Evolutionary conservation across 2,888 invertebrate species (phyloP).

Genomic region (Drosophila niveifrons): DNA sequence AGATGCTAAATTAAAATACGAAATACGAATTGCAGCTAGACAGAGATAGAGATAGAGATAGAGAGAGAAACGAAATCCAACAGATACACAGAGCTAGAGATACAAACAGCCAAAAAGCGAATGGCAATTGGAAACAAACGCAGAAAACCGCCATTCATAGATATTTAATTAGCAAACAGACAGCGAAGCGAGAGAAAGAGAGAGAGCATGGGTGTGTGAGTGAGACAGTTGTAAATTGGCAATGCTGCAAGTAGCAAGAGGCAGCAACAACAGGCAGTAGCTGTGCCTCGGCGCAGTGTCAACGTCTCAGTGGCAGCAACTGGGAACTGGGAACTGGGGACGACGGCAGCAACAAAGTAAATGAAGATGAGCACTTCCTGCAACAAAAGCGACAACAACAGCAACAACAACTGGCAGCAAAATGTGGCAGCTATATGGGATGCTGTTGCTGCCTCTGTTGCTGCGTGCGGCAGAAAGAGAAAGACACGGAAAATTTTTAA

Average conservation of each 20-base stretch:
- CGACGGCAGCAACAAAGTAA: constrained; percentile 65
- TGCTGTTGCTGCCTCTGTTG: constrained; percentile 25
- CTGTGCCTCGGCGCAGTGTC: constrained; percentile 31
- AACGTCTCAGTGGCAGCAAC: constrained; percentile 27
- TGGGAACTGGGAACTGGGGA: constrained; percentile 26
- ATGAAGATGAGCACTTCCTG: constrained; percentile 82
- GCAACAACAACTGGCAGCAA: constrained; percentile 29
- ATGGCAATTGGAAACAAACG: constrained; percentile 49
- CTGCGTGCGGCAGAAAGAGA: not conserved
- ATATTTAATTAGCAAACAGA: constrained; percentile 78
- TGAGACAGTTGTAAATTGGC: constrained; percentile 68
- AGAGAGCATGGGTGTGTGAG: constrained; percentile 11
- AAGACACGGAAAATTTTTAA: constrained; percentile 75
- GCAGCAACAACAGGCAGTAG: constrained; percentile 10
- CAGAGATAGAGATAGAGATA: no score
- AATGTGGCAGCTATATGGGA: constrained; percentile 37
- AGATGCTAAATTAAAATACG: constrained; percentile 76
- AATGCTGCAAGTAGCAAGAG: constrained; percentile 46
- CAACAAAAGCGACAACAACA: constrained; percentile 74
- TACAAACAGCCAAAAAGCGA: constrained; percentile 17
- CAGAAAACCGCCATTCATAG: constrained; percentile 79
- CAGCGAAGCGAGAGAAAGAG: constrained; percentile 8
- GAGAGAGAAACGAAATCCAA: no score
- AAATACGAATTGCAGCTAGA: constrained; percentile 59
- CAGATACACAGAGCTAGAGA: constrained; percentile 26